These are phyloP conservation scores for Amphiduros pacificus DNA, from an alignment of 2,888 invertebrate genomes.

Conservation along the genomic window DNA sequence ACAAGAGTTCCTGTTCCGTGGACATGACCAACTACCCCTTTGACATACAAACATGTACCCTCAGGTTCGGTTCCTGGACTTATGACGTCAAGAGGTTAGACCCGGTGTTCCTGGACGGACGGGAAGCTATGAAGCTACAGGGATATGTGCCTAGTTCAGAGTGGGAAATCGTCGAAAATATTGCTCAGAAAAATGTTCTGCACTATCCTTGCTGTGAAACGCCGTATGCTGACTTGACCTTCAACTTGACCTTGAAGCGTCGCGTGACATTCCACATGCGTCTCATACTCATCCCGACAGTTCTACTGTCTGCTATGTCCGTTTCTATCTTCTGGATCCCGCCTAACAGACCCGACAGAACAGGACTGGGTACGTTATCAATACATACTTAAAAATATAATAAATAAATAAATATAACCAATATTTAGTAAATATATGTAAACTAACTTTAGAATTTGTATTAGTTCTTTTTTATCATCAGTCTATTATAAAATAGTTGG, in stretches of 20 bases:
- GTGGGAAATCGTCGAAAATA: constrained; percentile 8
- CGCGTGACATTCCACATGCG: constrained; percentile 12
- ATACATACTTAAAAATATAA: background rate
- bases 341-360: constrained; percentile 9
- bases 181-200: constrained; percentile 6
- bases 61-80: constrained; percentile 14
- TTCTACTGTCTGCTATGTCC: constrained; percentile 9
- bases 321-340: constrained; percentile 16
- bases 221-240: constrained; percentile 11
- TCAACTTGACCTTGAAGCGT: constrained; percentile 9
- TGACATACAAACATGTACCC: constrained; percentile 6
- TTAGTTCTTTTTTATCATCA: too few species aligned
- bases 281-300: constrained; percentile 12
- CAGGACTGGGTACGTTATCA: constrained; percentile 5
- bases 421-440: too few species aligned
- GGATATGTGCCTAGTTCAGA: constrained; percentile 8
- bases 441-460: too few species aligned
- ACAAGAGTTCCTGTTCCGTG: constrained; percentile 5
- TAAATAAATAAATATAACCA: too few species aligned
- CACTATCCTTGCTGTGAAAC: constrained; percentile 12
- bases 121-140: background rate
- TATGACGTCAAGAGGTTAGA: constrained; percentile 6
- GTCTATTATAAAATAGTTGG: too few species aligned
- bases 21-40: constrained; percentile 17
- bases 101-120: background rate